phyloP scores from a whole-genome alignment of 2,888 invertebrate genomes.

The Cremastinae sp. region DNA sequence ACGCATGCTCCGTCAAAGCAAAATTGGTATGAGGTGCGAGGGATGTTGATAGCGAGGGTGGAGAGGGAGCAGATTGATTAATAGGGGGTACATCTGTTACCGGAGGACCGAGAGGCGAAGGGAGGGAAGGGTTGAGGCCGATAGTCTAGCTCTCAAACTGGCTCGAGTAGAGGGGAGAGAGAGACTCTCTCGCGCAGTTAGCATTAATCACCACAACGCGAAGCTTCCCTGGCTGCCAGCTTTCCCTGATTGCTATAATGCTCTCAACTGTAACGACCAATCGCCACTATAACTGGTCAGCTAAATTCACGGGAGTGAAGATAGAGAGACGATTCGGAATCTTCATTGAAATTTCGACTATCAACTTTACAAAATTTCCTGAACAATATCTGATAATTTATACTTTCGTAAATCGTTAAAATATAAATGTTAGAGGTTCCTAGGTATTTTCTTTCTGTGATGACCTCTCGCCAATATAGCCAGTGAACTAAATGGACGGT shows the following conservation, averaged over 20 bases:
- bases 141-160: slow-evolving; percentile 67
- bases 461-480: no score
- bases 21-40: slow-evolving; percentile 42
- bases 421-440: no score
- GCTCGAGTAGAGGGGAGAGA: slow-evolving; percentile 64
- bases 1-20: slow-evolving; percentile 43
- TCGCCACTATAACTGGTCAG: slow-evolving; percentile 50
- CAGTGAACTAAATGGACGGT: no score
- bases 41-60: slow-evolving; percentile 42
- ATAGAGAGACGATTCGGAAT: slow-evolving; percentile 29
- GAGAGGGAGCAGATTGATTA: slow-evolving; percentile 74
- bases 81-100: slow-evolving; percentile 79
- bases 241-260: slow-evolving; percentile 71
- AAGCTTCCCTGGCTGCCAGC: slow-evolving; percentile 72
- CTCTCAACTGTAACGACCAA: slow-evolving; percentile 66
- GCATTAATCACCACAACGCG: slow-evolving; percentile 79
- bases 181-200: slow-evolving; percentile 74
- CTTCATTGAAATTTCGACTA: no score
- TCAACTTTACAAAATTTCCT: no score
- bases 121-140: slow-evolving; percentile 73
- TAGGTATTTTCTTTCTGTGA: no score
- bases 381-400: no score
- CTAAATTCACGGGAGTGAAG: slow-evolving; percentile 52
- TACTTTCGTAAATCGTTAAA: no score
- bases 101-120: slow-evolving; percentile 64